Evolutionary conservation across 2,113 vertebrate genomes (phyloP), one percentile per base, ranked within the genome.

Genomic region (Coryphaenoides rupestris): DNA sequence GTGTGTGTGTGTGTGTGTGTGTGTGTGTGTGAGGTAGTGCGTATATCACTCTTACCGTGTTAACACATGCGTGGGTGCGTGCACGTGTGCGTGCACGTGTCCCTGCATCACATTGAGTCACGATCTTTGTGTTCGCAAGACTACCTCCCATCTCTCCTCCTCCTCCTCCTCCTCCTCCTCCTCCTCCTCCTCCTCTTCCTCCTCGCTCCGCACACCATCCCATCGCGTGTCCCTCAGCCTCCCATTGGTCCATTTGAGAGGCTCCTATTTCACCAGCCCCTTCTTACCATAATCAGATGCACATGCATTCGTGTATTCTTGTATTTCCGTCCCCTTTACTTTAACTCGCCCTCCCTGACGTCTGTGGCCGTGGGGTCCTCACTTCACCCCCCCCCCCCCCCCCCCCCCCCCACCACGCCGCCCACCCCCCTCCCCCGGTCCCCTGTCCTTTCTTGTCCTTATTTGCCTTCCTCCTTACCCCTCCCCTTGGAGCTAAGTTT

Each of bases 1-100:
- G 21, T 26, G 13, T 57, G 55, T 57, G 55, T 26, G 7, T 40
- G 57, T 58, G 3, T 58, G 24, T 58, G 57, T 58, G 24, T 58
- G 26, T 58, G 15, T 58, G 57, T 54, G 52, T 40, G 24, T 16
- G 3, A 4, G 12, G 16, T 49, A 15, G 46, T 26, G 26, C 33
- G 13, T 58, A 22, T 23, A 13, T 23, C 21, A 23, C 2, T 26
- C 13, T 57, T 9, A 33, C 24, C 40, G 17, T 58, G 24, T 33
- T 24, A 33, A 16, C 40, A 26, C 28, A 16, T 58, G 57, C 24
- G 24, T 58, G 24, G 33, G 57, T 58, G 23, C 28, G 57, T 58
- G 17, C 40, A 17, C 40, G 24, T 58, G 57, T 58, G 24, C 28
- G 57, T 58, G 17, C 40, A 17, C 40, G 24, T 58, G 57, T 58